Base-by-base conservation (phyloP, 2,113 vertebrate genomes). In the Oreochromis tanganicae region DNA sequence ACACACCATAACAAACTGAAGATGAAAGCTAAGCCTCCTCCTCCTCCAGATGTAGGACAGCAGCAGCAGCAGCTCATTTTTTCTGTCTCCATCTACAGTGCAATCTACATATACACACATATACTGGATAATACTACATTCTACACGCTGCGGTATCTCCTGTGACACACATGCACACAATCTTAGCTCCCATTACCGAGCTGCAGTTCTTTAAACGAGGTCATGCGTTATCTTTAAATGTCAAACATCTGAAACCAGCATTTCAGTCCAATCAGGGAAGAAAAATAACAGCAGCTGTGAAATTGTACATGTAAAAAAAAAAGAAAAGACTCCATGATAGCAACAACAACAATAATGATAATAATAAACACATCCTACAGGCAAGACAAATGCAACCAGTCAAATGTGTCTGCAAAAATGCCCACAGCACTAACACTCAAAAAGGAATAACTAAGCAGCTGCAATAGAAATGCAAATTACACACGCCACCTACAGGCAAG, bases 21-120 rank as follows among this genome's bases (percentile, higher is more conserved):
- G 94, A 94, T 93, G 88, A 95, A 95, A 93, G 94, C 90, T 38
- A 32, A 89, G 87, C 89, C 86, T 81, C 89, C 83, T 94, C 93
- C 87, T 92, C 93, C 87, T 89, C 66, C 89, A 91, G 88, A 95
- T 94, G 88, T 92, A 92, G 93, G 93, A 86, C 92, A 93, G 84
- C 84, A 82, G 85, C 87, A 85, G 83, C 85, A 83, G 85, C 61
- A 80, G 83, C 63, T 81, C 71, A 78, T 55, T 54, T 43, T 84
- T 55, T 73, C 83, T 61, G 61, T 79, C 80, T 86, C 16, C 54
- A 75, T 38, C 87, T 66, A 84, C 68, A 61, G 36, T 80, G 32
- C 36, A 54, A 29, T 81, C 73, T 66, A 43, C 32, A 34, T 11
- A 81, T n/a, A 75, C 71, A 81, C 19, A 73, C 32, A 48, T 27